Conservation (phyloP, 64 coral and sea anemone genomes). For the Cladopsammia gracilis region DNA sequence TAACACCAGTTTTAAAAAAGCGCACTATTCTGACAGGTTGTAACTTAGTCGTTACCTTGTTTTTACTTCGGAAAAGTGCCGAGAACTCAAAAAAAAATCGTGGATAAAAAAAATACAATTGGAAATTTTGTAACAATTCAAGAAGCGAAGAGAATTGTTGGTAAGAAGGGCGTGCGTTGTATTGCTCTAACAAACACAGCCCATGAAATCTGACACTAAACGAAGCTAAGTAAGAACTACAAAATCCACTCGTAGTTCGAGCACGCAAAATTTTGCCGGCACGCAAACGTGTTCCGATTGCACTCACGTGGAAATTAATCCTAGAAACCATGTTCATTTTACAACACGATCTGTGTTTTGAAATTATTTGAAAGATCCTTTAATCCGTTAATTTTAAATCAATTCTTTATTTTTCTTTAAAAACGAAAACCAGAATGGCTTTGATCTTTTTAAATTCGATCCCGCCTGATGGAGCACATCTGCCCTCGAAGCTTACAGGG, state of each 20-base stretch:
- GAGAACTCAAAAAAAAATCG: too few relatives aligned
- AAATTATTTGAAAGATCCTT: not conserved
- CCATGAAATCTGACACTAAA: slow-evolving; percentile 52
- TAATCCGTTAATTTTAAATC: slow-evolving; percentile 3
- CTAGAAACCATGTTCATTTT: not conserved
- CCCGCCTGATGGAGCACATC: slow-evolving; percentile 55
- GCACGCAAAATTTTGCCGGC: slow-evolving; percentile 42
- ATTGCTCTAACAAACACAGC: not conserved
- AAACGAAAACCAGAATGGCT: not conserved
- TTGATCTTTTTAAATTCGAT: not conserved
- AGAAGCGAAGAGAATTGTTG: not conserved
- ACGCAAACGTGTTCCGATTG: not conserved
- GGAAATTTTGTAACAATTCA: not conserved
- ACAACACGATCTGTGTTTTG: not conserved
- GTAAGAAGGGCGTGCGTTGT: not conserved
- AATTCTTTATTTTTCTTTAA: not conserved
- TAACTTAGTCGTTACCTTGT: too few relatives aligned
- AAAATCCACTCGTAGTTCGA: not conserved
- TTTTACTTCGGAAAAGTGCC: too few relatives aligned
- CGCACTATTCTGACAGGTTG: not conserved
- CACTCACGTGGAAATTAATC: not conserved
- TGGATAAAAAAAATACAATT: not conserved
- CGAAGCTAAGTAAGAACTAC: slow-evolving; percentile 2
- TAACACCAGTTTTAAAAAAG: not conserved
- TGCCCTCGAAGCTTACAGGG: slow-evolving; percentile 5